A percentile compares a stretch with the other conserved stretches of the same genome.
Evolutionary conservation across 2,888 invertebrate species (phyloP).

Genomic region (Ochlodes sylvanus): DNA sequence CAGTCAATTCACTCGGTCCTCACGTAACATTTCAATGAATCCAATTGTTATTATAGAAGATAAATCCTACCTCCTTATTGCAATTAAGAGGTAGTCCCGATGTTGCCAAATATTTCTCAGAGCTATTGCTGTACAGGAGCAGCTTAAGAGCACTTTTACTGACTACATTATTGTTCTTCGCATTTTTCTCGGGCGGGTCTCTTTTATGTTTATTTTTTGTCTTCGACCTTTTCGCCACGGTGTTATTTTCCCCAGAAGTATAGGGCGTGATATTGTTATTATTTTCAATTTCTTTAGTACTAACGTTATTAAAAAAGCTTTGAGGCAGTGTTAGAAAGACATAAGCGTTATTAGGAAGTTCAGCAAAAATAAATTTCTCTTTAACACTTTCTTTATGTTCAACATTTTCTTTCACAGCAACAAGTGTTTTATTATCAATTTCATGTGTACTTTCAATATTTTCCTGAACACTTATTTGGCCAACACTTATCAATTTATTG

Average conservation of each 20-base stretch:
- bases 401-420: slow-evolving; percentile 7
- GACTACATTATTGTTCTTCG: slow-evolving; percentile 22
- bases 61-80: slow-evolving; percentile 66
- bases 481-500: not conserved
- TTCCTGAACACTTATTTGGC: not conserved
- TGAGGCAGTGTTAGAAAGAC: slow-evolving; percentile 68
- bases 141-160: slow-evolving; percentile 66
- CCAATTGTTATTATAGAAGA: slow-evolving; percentile 12
- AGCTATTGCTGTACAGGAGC: slow-evolving; percentile 64
- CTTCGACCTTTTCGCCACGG: slow-evolving; percentile 42
- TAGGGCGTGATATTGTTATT: slow-evolving; percentile 48
- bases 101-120: slow-evolving; percentile 48
- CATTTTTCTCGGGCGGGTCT: slow-evolving; percentile 17
- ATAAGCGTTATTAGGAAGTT: slow-evolving; percentile 67
- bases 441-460: slow-evolving; percentile 1
- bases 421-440: not conserved
- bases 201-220: slow-evolving; percentile 42
- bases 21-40: not conserved
- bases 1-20: not conserved
- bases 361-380: slow-evolving; percentile 50
- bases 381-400: slow-evolving; percentile 20
- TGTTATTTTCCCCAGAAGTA: slow-evolving; percentile 44
- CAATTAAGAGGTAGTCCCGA: slow-evolving; percentile 51
- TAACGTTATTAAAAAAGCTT: slow-evolving; percentile 52
- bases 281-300: slow-evolving; percentile 50